Conservation (phyloP, 2,113 vertebrate species). For the Sceloporus tristichus region DNA sequence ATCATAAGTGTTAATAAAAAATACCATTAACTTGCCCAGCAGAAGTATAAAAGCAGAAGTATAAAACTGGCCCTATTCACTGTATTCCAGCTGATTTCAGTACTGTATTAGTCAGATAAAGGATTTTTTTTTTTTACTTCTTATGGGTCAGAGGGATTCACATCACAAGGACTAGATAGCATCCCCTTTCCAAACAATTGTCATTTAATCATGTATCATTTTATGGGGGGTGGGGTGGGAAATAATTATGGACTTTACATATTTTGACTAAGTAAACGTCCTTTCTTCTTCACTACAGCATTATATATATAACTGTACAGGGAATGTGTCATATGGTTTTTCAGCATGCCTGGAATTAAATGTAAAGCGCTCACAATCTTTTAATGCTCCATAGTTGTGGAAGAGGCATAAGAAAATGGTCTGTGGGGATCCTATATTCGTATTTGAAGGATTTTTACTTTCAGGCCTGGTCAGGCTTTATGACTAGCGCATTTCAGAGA, state of each 20-base stretch:
- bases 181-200: not conserved
- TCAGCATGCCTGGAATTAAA: constrained; percentile 57
- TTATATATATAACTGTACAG: constrained; percentile 56
- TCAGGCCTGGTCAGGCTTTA: constrained; percentile 67
- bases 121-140: not conserved
- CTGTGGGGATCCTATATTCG: constrained; percentile 63
- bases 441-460: constrained; percentile 68
- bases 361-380: constrained; percentile 65
- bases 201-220: constrained; percentile 56
- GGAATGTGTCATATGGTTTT: constrained; percentile 50
- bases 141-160: not conserved
- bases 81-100: not conserved
- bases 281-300: constrained; percentile 44
- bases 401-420: constrained; percentile 67
- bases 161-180: not conserved
- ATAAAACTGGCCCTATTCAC: not conserved
- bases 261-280: constrained; percentile 52
- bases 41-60: not conserved
- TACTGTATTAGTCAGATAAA: not conserved
- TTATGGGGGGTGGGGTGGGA: constrained; percentile 33
- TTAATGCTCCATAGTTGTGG: constrained; percentile 59
- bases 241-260: constrained; percentile 43
- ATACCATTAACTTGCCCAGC: not conserved
- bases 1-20: not conserved
- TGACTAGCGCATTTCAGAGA: constrained; percentile 54